These are phyloP conservation scores for Hydropsyche betteni DNA, from an alignment of 2,888 invertebrate genomes.

Conservation along the genomic window DNA sequence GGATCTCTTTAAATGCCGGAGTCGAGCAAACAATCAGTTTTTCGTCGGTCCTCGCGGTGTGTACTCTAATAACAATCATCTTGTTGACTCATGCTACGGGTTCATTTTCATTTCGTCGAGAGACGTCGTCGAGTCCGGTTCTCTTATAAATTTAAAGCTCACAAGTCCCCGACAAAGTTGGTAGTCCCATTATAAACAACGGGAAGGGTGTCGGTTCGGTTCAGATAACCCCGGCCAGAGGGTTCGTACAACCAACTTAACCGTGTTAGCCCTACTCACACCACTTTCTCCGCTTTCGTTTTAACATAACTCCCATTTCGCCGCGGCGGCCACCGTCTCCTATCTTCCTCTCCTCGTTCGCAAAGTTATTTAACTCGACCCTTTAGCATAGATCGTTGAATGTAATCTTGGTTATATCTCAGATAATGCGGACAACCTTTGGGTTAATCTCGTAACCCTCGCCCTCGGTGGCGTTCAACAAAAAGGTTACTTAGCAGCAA, in stretches of 20 bases:
- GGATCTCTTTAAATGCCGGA: no score
- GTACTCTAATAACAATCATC: conserved; percentile 7
- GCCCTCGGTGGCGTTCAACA: conserved; percentile 25
- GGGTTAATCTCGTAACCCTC: conserved; percentile 29
- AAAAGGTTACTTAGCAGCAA: conserved; percentile 35
- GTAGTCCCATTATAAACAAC: conserved; percentile 41
- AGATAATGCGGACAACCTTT: conserved; percentile 33
- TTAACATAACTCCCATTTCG: conserved; percentile 37
- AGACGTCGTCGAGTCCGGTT: conserved; percentile 11
- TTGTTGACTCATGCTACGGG: neutral
- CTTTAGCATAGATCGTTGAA: conserved; percentile 34
- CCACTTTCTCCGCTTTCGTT: conserved; percentile 32
- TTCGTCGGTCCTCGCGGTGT: no score
- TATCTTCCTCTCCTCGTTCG: conserved; percentile 35
- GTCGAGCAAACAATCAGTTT: no score
- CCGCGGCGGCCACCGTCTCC: conserved; percentile 22
- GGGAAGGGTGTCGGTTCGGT: conserved; percentile 39
- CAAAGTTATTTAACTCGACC: conserved; percentile 40
- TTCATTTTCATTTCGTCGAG: conserved; percentile 7
- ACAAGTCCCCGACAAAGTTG: conserved; percentile 29
- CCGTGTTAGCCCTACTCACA: conserved; percentile 17
- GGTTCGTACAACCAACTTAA: conserved; percentile 34
- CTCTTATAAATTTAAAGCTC: conserved; percentile 34
- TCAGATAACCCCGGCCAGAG: conserved; percentile 34
- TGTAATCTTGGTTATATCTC: conserved; percentile 38